These are phyloP conservation scores for Parapsyche elsis DNA, from an alignment of 1,140 invertebrate genomes.

Conservation along the genomic window DNA sequence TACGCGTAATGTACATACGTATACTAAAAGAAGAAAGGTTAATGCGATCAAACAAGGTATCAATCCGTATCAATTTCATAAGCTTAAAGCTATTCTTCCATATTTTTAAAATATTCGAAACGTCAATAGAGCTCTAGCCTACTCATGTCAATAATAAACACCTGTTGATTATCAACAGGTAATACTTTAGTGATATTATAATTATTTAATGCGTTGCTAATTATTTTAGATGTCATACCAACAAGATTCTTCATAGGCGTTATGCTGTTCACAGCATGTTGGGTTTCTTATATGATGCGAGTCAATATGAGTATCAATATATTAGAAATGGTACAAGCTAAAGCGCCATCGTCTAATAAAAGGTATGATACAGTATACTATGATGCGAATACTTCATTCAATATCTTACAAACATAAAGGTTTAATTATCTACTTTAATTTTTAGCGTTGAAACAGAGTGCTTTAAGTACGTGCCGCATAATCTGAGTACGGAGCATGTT, in stretches of 20 bases:
- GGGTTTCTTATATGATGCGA: constrained; percentile 78
- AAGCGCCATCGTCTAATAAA: constrained; percentile 7
- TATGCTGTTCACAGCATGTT: constrained; percentile 78
- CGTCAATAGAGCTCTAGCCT: too few relatives aligned
- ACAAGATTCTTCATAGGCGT: constrained; percentile 71
- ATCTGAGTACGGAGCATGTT: neutral
- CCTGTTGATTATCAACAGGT: too few relatives aligned
- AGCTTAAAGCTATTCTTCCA: too few relatives aligned
- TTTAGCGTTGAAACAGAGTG: constrained; percentile 2
- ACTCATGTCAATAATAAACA: too few relatives aligned
- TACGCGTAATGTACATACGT: too few relatives aligned
- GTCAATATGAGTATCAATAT: constrained; percentile 80
- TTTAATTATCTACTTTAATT: neutral
- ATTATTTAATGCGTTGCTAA: neutral
- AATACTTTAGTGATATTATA: neutral
- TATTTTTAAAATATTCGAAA: too few relatives aligned
- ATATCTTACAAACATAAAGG: neutral
- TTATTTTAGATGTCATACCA: constrained; percentile 54
- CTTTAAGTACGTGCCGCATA: neutral
- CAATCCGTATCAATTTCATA: too few relatives aligned
- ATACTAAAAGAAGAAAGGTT: too few relatives aligned
- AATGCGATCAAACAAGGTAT: too few relatives aligned
- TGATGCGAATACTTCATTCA: neutral
- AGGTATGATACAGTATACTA: constrained; percentile 15
- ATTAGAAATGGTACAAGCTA: constrained; percentile 75